Conservation (phyloP, 30 jellyfish, hydroid and myxozoan species). For the Catostylus mosaicus region DNA sequence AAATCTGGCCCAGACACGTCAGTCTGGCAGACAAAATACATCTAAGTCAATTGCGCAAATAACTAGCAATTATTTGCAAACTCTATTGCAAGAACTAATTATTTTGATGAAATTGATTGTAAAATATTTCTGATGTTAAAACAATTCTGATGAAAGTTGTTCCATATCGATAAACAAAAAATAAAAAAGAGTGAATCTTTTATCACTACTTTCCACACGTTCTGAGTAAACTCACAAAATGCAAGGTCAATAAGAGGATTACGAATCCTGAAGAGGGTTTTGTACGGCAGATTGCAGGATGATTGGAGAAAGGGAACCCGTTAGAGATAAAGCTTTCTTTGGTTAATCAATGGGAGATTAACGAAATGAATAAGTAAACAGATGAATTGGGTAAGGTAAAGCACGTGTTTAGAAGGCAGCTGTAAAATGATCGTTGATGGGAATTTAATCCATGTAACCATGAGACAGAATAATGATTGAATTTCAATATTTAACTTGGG, state of each 20-base stretch:
- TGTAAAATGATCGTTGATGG: neutral
- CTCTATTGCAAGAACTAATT: neutral
- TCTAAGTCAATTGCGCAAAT: neutral
- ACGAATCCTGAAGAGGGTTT: too few relatives aligned
- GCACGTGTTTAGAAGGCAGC: neutral
- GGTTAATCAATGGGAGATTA: neutral
- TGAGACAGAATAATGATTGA: too few relatives aligned
- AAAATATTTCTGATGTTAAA: too few relatives aligned
- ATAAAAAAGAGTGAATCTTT: too few relatives aligned
- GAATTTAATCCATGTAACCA: too few relatives aligned
- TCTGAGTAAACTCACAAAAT: too few relatives aligned
- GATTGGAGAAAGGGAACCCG: neutral
- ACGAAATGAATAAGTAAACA: neutral
- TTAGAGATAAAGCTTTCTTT: neutral
- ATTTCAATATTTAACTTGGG: too few relatives aligned
- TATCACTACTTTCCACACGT: too few relatives aligned
- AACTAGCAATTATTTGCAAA: neutral
- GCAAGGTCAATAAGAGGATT: too few relatives aligned
- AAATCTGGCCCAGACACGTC: neutral
- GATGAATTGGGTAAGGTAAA: neutral
- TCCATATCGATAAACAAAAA: too few relatives aligned
- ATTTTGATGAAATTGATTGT: neutral
- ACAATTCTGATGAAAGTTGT: too few relatives aligned
- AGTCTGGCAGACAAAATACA: neutral
- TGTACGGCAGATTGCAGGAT: neutral